phyloP scores from a whole-genome alignment of 2,888 invertebrate genomes.

The Ypsolopha scabrella region DNA sequence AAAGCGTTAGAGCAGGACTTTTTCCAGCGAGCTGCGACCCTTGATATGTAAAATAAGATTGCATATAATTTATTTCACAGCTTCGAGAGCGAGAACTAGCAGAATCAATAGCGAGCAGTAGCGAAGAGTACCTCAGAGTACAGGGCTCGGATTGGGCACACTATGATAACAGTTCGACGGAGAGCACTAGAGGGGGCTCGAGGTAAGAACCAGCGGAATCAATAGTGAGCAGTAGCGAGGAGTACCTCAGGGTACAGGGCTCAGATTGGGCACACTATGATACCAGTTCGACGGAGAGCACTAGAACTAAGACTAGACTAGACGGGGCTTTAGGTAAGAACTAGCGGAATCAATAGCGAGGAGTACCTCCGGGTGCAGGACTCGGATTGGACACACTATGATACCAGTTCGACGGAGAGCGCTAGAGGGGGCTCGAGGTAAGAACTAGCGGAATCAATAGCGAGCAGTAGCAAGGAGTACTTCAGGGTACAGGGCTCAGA shows the following conservation, averaged over 20 bases:
- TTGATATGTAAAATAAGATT: background rate
- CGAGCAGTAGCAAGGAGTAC: constrained; percentile 56
- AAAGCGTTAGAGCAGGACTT: no score
- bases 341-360: constrained; percentile 54
- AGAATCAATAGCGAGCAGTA: constrained; percentile 51
- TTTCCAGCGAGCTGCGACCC: no score
- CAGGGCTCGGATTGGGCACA: constrained; percentile 48
- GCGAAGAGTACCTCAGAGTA: constrained; percentile 47
- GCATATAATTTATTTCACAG: constrained; percentile 9
- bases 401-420: constrained; percentile 31
- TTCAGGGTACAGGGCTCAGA: constrained; percentile 39
- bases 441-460: constrained; percentile 50
- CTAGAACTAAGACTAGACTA: no score
- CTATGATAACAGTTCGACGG: constrained; percentile 34
- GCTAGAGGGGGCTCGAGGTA: no score
- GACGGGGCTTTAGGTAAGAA: constrained; percentile 13
- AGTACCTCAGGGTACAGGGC: constrained; percentile 42
- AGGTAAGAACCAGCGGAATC: constrained; percentile 39
- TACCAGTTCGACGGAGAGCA: constrained; percentile 27
- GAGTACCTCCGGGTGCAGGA: constrained; percentile 39
- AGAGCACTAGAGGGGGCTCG: constrained; percentile 6
- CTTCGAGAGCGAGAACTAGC: constrained; percentile 42
- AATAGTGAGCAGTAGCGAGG: constrained; percentile 53
- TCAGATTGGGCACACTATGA: constrained; percentile 46
- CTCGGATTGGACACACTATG: constrained; percentile 44